Conservation (phyloP, 2,888 invertebrate species). For the Exephanes ischioxanthus region DNA sequence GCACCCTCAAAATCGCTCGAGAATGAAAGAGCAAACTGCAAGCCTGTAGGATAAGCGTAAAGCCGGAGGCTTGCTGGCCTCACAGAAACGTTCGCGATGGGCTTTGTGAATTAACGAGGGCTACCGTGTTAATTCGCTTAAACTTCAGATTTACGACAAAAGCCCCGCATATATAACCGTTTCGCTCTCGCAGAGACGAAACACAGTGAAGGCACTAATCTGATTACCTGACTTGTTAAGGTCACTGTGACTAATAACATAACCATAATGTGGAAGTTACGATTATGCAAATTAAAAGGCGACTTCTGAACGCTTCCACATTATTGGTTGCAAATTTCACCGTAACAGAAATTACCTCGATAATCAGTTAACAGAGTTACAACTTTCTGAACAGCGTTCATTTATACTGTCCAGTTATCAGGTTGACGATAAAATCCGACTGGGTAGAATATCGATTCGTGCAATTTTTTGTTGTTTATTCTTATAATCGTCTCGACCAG, state of each 20-base stretch:
- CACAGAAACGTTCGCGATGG: conserved; percentile 43
- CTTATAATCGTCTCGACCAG: neutral
- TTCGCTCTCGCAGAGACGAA: conserved; percentile 11
- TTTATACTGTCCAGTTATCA: neutral
- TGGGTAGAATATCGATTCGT: neutral
- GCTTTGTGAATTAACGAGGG: conserved; percentile 62
- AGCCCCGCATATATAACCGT: conserved; percentile 35
- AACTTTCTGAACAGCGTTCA: neutral
- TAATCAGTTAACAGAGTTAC: neutral
- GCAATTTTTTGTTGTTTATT: neutral
- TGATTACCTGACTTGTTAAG: conserved; percentile 17
- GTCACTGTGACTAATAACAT: conserved; percentile 19
- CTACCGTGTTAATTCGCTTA: conserved; percentile 56
- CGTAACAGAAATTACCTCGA: neutral
- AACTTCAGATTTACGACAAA: conserved; percentile 59
- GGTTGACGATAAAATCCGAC: neutral
- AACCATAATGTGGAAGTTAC: neutral
- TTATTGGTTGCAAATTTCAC: neutral
- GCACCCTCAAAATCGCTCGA: conserved; percentile 1
- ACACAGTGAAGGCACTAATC: conserved; percentile 31
- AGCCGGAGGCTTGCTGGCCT: conserved; percentile 29
- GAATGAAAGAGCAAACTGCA: conserved; percentile 45
- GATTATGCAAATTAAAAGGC: neutral
- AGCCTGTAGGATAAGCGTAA: conserved; percentile 31
- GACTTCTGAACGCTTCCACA: neutral